Evolutionary conservation across 2,113 vertebrate species (phyloP), one percentile per base, ranked within the genome.

Genomic region (Entomyzon cyanotis): DNA sequence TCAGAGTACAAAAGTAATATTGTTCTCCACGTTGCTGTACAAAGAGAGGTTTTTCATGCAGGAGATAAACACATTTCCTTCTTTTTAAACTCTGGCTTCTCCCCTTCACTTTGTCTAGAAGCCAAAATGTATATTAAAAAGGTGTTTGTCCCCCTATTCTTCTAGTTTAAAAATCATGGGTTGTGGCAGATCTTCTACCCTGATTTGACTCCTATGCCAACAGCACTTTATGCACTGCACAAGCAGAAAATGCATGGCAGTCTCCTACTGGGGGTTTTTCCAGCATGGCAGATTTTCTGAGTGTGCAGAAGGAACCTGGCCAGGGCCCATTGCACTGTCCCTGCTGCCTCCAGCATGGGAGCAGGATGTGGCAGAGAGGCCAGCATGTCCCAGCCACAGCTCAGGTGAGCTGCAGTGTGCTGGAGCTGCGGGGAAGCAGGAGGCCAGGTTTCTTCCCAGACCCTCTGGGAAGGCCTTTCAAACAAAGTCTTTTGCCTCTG

Each of bases 381-480:
- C 0, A 4, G 21, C 16, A 7, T 17, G 20, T 28, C 71, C 30
- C 68, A 60, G 15, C 4, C 39, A 50, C 25, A 3, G 8, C 74
- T 60, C 0, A 0, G 5, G 20, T 39, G 42, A 63, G 31, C 39
- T 27, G n/a, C 52, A 50, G 18, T 9, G 1, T 21, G 25, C 46
- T 7, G 1, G 20, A 87, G 35, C 39, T 49, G 3, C 8, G 52
- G 67, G 50, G 25, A 85, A 69, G 23, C 10, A 30, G 39, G 37
- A 84, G 23, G 6, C 2, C 41, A 18, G 5, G 7, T 44, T 67
- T 91, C 78, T 58, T 82, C 42, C 44, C 33, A 81, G 60, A 58
- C 7, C 24, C 15, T 69, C 53, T 73, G 18, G 13, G 8, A 1
- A 8, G 9, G 6, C 30, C 44, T 86, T 83, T 77, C 84, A 76